Evolutionary conservation across 2,888 invertebrate species (phyloP).

Genomic region (Troglohyphantes excavatus): DNA sequence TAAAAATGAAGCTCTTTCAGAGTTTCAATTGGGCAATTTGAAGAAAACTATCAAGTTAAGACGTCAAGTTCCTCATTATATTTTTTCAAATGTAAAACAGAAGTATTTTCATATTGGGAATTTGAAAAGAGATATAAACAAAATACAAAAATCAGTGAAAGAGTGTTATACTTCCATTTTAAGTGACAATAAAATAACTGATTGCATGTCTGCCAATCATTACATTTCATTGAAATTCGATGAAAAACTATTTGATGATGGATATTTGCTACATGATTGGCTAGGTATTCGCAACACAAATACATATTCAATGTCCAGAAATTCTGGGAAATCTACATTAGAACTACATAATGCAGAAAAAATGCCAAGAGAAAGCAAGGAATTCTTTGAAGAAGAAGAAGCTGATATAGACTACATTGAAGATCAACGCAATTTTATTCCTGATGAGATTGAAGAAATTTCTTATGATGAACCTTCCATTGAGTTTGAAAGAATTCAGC

Average conservation of each 20-base stretch:
- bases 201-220: slow-evolving; percentile 17
- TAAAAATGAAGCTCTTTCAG: slow-evolving; percentile 85
- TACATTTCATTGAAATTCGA: slow-evolving; percentile 5
- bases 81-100: slow-evolving; percentile 25
- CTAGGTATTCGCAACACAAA: slow-evolving; percentile 27
- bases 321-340: too few species aligned
- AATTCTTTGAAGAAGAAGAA: slow-evolving; percentile 16
- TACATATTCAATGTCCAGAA: too few species aligned
- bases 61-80: slow-evolving; percentile 21
- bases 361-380: not conserved
- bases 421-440: slow-evolving; percentile 48
- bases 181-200: not conserved
- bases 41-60: slow-evolving; percentile 14
- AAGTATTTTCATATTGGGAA: slow-evolving; percentile 6
- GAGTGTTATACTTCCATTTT: not conserved
- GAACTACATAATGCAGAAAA: too few species aligned
- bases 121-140: slow-evolving; percentile 30
- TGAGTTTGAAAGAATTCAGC: too few species aligned
- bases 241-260: slow-evolving; percentile 33
- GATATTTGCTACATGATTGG: slow-evolving; percentile 49
- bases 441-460: slow-evolving; percentile 43
- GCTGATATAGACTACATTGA: slow-evolving; percentile 72
- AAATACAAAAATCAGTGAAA: not conserved
- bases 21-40: slow-evolving; percentile 54
- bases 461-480: not conserved